A percentile compares a stretch with the other conserved stretches of the same genome.
Evolutionary conservation across 2,888 invertebrate species (phyloP).

Genomic region (Alloscopus bannaensis): DNA sequence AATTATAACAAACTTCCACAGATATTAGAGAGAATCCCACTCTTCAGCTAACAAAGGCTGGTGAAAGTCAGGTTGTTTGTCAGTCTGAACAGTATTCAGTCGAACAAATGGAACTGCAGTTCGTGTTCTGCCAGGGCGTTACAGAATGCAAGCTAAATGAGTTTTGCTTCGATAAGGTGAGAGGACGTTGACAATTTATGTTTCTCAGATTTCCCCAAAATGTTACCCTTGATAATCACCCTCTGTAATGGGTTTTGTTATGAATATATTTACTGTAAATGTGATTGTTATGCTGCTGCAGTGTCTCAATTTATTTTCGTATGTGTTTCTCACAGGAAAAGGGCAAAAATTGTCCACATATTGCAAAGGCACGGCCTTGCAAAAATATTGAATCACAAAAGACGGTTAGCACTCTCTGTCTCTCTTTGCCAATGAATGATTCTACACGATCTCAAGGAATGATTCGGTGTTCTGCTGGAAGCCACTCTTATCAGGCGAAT

Average conservation of each 20-base stretch:
- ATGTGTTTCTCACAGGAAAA: slow-evolving; percentile 6
- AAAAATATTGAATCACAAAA: not conserved
- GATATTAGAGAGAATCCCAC: slow-evolving; percentile 40
- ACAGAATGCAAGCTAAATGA: slow-evolving; percentile 57
- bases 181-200: too few species aligned
- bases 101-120: slow-evolving; percentile 21
- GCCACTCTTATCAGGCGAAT: slow-evolving; percentile 49
- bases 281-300: too few species aligned
- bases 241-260: too few species aligned
- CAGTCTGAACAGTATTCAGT: slow-evolving; percentile 4
- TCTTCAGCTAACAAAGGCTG: slow-evolving; percentile 26
- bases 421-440: slow-evolving; percentile 30
- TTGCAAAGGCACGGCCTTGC: slow-evolving; percentile 2
- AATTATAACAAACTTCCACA: not conserved
- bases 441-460: slow-evolving; percentile 39
- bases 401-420: slow-evolving; percentile 36
- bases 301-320: slow-evolving; percentile 1
- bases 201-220: too few species aligned
- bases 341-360: slow-evolving; percentile 1
- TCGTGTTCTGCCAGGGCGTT: slow-evolving; percentile 56
- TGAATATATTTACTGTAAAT: too few species aligned
- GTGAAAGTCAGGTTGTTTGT: slow-evolving; percentile 29
- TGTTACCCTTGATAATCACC: too few species aligned
- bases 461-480: slow-evolving; percentile 59
- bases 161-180: slow-evolving; percentile 54